Evolutionary conservation across 2,797 vertebrate species (phyloP).

Genomic region (Ibycter americanus): DNA sequence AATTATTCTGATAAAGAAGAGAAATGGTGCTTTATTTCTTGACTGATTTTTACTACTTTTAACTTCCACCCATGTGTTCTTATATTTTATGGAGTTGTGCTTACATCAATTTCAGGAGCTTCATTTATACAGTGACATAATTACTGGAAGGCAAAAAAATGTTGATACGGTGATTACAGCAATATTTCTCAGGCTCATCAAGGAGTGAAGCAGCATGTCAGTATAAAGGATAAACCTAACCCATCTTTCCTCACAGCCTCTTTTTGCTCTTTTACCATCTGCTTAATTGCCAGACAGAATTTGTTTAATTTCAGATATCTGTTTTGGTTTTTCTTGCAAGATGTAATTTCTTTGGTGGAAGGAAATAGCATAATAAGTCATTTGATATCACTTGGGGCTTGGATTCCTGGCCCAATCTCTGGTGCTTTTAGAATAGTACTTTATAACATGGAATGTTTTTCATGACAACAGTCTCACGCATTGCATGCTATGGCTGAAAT

Average conservation of each 20-base stretch:
- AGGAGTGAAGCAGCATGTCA: neutral
- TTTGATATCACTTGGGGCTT: constrained; percentile 63
- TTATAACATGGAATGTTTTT: constrained; percentile 63
- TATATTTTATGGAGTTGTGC: constrained; percentile 1
- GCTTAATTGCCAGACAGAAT: constrained; percentile 48
- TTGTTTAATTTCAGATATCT: constrained; percentile 57
- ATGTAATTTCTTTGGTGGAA: constrained; percentile 58
- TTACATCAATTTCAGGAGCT: constrained; percentile 29
- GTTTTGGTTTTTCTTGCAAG: constrained; percentile 60
- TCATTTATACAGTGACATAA: constrained; percentile 21
- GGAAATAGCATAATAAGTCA: constrained; percentile 62
- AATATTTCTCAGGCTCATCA: constrained; percentile 7
- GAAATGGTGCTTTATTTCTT: neutral
- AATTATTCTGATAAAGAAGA: constrained; percentile 26
- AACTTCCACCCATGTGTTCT: neutral
- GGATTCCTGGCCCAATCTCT: constrained; percentile 55
- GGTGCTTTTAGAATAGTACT: constrained; percentile 56
- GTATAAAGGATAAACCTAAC: neutral
- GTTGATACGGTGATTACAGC: constrained; percentile 6
- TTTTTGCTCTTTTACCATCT: constrained; percentile 7
- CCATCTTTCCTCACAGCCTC: neutral
- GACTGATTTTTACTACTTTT: neutral
- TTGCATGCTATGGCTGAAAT: constrained; percentile 49
- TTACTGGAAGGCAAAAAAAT: constrained; percentile 34
- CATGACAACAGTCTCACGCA: constrained; percentile 58